A percentile compares a stretch with the other conserved stretches of the same genome.
These are phyloP conservation scores for Mystacides longicornis DNA, from an alignment of 2,888 invertebrate genomes.

Conservation along the genomic window DNA sequence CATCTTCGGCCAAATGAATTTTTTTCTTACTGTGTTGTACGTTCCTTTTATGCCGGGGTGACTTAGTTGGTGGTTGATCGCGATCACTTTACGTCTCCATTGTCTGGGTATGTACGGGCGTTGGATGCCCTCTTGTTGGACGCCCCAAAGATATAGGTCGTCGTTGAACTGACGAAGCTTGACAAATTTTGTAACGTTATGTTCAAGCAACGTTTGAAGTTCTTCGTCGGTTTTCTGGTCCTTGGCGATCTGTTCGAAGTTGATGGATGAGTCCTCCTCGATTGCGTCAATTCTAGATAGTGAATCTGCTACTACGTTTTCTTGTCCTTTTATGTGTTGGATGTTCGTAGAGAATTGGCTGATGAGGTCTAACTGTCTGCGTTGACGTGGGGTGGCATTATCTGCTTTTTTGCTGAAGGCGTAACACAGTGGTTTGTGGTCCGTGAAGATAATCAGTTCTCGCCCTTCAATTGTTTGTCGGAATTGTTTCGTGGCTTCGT, in stretches of 20 bases:
- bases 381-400: conserved; percentile 32
- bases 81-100: conserved; percentile 16
- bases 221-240: background rate
- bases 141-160: background rate
- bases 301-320: conserved; percentile 33
- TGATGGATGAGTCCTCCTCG: background rate
- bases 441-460: conserved; percentile 30
- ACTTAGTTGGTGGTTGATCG: conserved; percentile 24
- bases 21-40: conserved; percentile 25
- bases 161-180: too few species aligned
- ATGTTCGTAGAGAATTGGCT: conserved; percentile 33
- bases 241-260: background rate
- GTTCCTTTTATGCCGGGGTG: conserved; percentile 27
- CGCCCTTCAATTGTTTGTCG: conserved; percentile 33
- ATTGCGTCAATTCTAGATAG: conserved; percentile 28
- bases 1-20: conserved; percentile 32
- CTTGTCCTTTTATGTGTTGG: conserved; percentile 29
- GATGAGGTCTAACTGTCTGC: conserved; percentile 32
- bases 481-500: conserved; percentile 32
- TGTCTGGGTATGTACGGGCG: background rate
- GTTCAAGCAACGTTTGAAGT: background rate
- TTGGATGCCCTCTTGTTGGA: background rate
- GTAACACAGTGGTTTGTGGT: conserved; percentile 32
- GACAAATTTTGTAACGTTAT: background rate
- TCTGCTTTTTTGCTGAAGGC: conserved; percentile 30